Evolutionary conservation across 2,888 invertebrate genomes (phyloP), one percentile per base, ranked within the genome.

Genomic region (Drosophila setosimentum): DNA sequence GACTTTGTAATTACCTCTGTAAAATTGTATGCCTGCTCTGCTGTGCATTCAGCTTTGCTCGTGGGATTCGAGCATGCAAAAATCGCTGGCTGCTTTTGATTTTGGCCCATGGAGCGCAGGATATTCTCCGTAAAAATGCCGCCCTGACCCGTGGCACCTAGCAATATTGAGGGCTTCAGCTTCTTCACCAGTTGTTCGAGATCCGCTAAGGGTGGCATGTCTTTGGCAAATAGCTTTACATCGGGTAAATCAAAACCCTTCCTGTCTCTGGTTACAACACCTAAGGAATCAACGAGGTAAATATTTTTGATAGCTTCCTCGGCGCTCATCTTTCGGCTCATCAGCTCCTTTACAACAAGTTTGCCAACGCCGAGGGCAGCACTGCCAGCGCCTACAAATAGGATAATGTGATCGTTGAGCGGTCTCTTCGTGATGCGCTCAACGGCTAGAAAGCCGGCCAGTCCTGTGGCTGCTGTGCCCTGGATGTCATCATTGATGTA

Each of bases 21-120:
- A 11, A 60, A 65, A 0, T 63, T 27, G 48, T 77, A 89, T 0
- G 89, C 87, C 73, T 87, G 82, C 16, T 87, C 86, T 10, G 87
- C 87, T 0, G 90, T 77, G 40, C 87, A 87, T 40, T 87, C 87
- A 0, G 87, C 51, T 27, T 87, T 84, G 10, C 18, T 65, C 7
- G 87, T 90, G 10, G 87, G 87, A 73, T 90, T 90, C 8, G 87
- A 87, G 21, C 87, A 76, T 2, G 87, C 87, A 8, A 87, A 73
- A 8, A 87, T 68, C 0, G 69, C 87, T 0, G 91, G 91, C 0
- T 64, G 61, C 6, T 87, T 69, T 21, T 87, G 66, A 24, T 55
- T 58, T 18, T 66, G 40, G 1, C 63, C 82, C 80, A 87, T 69
- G 2, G 11, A n/a, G 0, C 67, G 54, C 3, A 87, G 58, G 0